These are phyloP conservation scores for Chloebia gouldiae DNA, from an alignment of 2,113 vertebrate genomes.

Conservation along the genomic window DNA sequence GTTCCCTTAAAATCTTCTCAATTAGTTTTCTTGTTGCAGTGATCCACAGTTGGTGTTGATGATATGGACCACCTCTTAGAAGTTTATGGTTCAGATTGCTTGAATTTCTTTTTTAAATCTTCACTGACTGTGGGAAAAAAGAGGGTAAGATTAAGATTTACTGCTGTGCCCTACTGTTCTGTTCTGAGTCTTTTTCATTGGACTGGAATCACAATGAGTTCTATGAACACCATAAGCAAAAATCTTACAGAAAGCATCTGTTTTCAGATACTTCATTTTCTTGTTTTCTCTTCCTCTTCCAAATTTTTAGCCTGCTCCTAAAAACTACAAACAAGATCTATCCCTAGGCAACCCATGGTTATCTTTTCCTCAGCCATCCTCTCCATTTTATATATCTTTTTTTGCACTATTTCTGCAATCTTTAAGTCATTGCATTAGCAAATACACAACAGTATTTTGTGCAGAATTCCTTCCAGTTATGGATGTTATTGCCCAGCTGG, in stretches of 20 bases:
- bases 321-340: background rate
- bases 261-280: background rate
- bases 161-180: background rate
- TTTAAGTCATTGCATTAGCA: background rate
- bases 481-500: background rate
- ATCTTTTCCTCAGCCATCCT: background rate
- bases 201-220: background rate
- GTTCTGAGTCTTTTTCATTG: background rate
- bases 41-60: background rate
- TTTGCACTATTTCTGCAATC: background rate
- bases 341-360: background rate
- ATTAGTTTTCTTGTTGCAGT: background rate
- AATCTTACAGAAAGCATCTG: background rate
- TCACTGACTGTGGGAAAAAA: background rate
- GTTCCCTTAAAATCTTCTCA: background rate
- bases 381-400: background rate
- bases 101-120: background rate
- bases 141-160: background rate
- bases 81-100: background rate
- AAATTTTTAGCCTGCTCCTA: background rate
- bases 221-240: background rate
- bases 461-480: background rate
- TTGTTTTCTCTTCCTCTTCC: background rate
- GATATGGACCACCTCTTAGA: background rate
- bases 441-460: background rate